Conservation (phyloP, 2,113 vertebrate genomes). For the Atherinomorus stipes region DNA sequence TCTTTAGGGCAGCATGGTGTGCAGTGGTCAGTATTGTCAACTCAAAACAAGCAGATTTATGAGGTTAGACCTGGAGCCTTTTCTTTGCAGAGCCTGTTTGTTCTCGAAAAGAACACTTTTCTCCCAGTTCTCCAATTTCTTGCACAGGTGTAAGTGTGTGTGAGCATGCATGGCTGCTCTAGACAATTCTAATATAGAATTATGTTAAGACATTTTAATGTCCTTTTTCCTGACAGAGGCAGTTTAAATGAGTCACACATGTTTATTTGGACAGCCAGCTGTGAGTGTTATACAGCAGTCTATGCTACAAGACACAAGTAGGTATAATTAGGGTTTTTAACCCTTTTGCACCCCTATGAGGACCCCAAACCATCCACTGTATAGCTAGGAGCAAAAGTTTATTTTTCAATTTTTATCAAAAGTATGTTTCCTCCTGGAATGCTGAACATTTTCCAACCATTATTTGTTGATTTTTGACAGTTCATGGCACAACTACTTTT, state of each 20-base stretch:
- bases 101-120: not conserved
- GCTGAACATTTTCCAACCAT: too few species aligned
- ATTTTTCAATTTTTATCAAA: too few species aligned
- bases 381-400: too few species aligned
- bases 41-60: not conserved
- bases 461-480: too few species aligned
- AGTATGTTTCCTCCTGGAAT: too few species aligned
- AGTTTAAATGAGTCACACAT: not conserved
- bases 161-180: too few species aligned
- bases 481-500: too few species aligned
- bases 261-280: not conserved
- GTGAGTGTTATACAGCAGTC: too few species aligned
- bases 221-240: not conserved
- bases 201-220: not conserved
- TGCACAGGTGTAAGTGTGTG: not conserved
- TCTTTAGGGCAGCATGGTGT: not conserved
- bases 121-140: not conserved
- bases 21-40: not conserved
- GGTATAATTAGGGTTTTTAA: too few species aligned
- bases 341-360: too few species aligned
- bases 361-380: too few species aligned
- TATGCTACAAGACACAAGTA: too few species aligned
- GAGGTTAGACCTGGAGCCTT: not conserved
- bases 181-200: not conserved
- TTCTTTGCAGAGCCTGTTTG: not conserved